Base-by-base conservation (phyloP, 2,888 invertebrate genomes). In the Patella caerulea region DNA sequence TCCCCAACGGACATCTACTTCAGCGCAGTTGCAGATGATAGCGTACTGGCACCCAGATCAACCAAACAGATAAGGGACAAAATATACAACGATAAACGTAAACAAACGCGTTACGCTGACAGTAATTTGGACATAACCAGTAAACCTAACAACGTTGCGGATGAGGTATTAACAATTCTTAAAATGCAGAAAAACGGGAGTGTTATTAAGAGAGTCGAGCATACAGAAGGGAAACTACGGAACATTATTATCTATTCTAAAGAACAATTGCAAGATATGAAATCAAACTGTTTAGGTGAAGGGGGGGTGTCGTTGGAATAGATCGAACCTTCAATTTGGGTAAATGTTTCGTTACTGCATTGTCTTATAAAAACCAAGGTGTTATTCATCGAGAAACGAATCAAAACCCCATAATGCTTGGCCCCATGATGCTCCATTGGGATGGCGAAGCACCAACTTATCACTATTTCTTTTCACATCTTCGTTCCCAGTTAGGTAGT, bases 301-400 rank as follows among this genome's bases (percentile, higher is more conserved):
- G 34, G 34, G 34, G 34, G 34, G 34, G 34, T 34, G 34, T 34
- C 7, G 34, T 34, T 34, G 34, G 34, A 34, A 34, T 34, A 34
- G 34, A 34, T 34, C 34, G 34, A 34, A 34, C 34, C 34, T 34
- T 34, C 34, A 34, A 34, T 55, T 24, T 75, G 17, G 75, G 75
- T 24, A 14, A 34, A 14, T 75, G 70, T 54, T 75, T 54, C 34
- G 71, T 75, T 55, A 75, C 75, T 34, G 70, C 71, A 3, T 17
- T 75, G n/a, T 71, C 71, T 14, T 75, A 75, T 53, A 75, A 75
- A 75, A 75, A 69, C 70, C 70, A 19, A 19, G n/a, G n/a, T 24
- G 75, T 71, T 9, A 24, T 55, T 12, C 19, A 29, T 24, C 70
- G 71, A 56, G 75, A 75, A 72, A 69, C 59, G 15, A 72, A 76